A percentile compares a stretch with the other conserved stretches of the same genome.
Evolutionary conservation across 64 coral and sea anemone genomes (phyloP).

Genomic region (Pocillopora damicornis): DNA sequence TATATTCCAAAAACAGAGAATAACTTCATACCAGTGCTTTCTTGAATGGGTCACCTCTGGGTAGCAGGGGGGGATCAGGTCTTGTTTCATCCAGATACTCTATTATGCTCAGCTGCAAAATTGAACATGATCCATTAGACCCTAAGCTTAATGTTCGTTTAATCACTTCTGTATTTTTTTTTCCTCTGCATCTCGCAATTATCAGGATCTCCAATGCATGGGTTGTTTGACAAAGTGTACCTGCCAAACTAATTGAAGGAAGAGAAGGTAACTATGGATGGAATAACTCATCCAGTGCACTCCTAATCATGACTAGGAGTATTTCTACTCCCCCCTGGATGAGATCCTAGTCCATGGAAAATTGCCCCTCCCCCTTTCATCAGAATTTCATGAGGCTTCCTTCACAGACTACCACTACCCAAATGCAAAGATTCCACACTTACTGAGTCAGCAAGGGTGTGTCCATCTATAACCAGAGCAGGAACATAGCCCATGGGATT

Average conservation of each 20-base stretch:
- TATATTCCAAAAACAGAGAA: not conserved
- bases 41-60: constrained; percentile 74
- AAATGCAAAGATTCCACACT: not conserved
- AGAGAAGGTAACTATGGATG: too few species aligned
- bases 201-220: too few species aligned
- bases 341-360: too few species aligned
- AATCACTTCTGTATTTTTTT: too few species aligned
- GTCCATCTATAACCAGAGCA: constrained; percentile 89
- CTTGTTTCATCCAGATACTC: constrained; percentile 98
- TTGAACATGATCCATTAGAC: not conserved
- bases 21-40: constrained; percentile 60
- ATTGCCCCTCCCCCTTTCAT: not conserved
- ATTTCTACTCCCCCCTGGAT: too few species aligned
- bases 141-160: not conserved
- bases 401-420: not conserved
- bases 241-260: too few species aligned
- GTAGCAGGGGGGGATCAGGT: constrained; percentile 84
- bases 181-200: too few species aligned
- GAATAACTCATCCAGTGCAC: too few species aligned
- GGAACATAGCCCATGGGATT: constrained; percentile 81
- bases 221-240: too few species aligned
- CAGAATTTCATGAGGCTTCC: not conserved
- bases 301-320: too few species aligned
- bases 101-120: constrained; percentile 73
- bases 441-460: constrained; percentile 89